Base-by-base conservation (phyloP, 1,140 invertebrate genomes). In the Drosophila ironensis region DNA sequence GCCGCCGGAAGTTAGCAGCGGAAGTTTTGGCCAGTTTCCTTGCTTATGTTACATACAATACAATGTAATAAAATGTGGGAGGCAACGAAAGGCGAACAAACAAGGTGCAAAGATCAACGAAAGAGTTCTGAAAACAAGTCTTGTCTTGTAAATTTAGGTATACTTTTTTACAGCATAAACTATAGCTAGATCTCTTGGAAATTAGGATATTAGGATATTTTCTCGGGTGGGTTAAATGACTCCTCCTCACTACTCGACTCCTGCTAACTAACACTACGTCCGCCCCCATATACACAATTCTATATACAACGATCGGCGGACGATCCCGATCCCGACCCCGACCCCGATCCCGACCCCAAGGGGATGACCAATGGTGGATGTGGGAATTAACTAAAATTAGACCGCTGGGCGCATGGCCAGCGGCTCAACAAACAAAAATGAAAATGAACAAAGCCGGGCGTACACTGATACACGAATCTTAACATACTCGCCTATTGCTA, bases 21-120 rank as follows among this genome's bases (percentile, higher is more conserved):
- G 35, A 56, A 46, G 63, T 54, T 57, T 68, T 68, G 63, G 63
- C 63, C 50, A 56, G 42, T 46, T 42, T 45, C 30, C n/a, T n/a
- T n/a, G n/a, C n/a, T n/a, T 68, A 67, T 24, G 33, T 12, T 20
- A 27, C n/a, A 35, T 45, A 22, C 19, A 47, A 22, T 22, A 50
- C 46, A 20, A 51, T 11, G n/a, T 4, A 4, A 12, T 14, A 33
- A 1, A 14, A 33, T 33, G 30, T 4, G 11, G 14, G 16, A 22
- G 37, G 8, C 52, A 69, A 69, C 44, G 12, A 44, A 69, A 30
- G 12, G 38, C 17, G 37, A 48, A 30, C 9, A 38, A 59, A 20
- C 33, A 22, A 41, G 14, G 5, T n/a, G 6, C 14, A 35, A 16
- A 25, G 20, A 24, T 38, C 33, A 38, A 60, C 56, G 40, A 37